Evolutionary conservation across 2,888 invertebrate species (phyloP).

Genomic region (Dasysyrphus tricinctus): DNA sequence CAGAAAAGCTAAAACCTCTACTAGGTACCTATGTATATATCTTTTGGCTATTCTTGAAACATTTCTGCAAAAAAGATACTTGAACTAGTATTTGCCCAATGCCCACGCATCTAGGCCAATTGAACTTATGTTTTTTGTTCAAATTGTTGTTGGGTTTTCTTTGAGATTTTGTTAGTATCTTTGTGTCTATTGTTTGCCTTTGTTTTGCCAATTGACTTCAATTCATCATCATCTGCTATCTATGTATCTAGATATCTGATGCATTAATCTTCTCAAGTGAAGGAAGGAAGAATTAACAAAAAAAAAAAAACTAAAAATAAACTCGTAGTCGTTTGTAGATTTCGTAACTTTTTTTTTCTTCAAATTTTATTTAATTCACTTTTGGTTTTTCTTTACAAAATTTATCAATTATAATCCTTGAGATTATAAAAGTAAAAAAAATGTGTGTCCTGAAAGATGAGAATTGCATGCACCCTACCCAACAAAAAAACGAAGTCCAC

Average conservation of each 20-base stretch:
- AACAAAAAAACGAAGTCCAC: slow-evolving; percentile 25
- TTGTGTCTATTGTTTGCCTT: slow-evolving; percentile 23
- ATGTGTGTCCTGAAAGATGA: slow-evolving; percentile 6
- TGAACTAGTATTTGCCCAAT: slow-evolving; percentile 61
- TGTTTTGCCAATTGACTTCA: slow-evolving; percentile 62
- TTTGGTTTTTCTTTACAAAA: slow-evolving; percentile 36
- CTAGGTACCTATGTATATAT: too few relatives aligned
- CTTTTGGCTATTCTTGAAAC: slow-evolving; percentile 47
- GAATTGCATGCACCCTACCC: slow-evolving; percentile 38
- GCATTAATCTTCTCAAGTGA: slow-evolving; percentile 45
- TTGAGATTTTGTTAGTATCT: not conserved
- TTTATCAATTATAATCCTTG: slow-evolving; percentile 49
- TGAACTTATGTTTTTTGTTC: slow-evolving; percentile 34
- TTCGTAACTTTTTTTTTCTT: slow-evolving; percentile 64
- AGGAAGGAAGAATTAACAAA: not conserved
- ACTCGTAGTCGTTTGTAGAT: slow-evolving; percentile 47
- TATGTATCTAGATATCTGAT: not conserved
- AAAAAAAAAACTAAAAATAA: slow-evolving; percentile 61
- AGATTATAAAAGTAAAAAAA: slow-evolving; percentile 16
- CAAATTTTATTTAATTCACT: slow-evolving; percentile 29
- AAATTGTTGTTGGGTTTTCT: slow-evolving; percentile 21
- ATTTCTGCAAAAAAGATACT: slow-evolving; percentile 26
- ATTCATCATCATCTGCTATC: slow-evolving; percentile 44
- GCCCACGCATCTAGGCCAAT: slow-evolving; percentile 71
- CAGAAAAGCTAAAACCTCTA: slow-evolving; percentile 7